A percentile compares a stretch with the other conserved stretches of the same genome.
Evolutionary conservation across 2,888 invertebrate species (phyloP).

Genomic region (Papilio gigon): DNA sequence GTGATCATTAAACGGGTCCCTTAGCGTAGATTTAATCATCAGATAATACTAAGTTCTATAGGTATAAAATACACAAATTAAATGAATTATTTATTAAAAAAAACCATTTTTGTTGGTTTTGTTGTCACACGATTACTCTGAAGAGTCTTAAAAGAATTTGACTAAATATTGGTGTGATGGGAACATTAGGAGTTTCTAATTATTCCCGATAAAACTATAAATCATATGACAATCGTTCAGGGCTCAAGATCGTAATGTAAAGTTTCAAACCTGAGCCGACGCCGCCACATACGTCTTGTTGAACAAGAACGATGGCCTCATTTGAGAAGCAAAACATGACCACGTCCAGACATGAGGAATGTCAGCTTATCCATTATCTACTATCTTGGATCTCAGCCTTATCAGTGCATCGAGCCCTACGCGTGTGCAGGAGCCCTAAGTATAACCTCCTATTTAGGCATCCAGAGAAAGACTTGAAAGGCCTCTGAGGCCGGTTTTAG

Average conservation of each 20-base stretch:
- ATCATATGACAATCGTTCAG: background rate
- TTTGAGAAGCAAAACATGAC: constrained; percentile 30
- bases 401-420: constrained; percentile 29
- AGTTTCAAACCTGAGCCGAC: background rate
- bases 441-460: constrained; percentile 40
- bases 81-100: too few species aligned
- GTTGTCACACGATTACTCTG: too few species aligned
- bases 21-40: background rate
- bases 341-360: constrained; percentile 15
- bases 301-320: constrained; percentile 44
- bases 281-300: constrained; percentile 5
- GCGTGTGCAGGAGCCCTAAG: background rate
- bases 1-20: background rate
- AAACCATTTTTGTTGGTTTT: too few species aligned
- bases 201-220: background rate
- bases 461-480: constrained; percentile 26
- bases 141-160: too few species aligned
- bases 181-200: too few species aligned
- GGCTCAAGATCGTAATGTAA: background rate
- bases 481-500: constrained; percentile 31
- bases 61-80: too few species aligned
- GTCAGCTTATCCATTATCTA: constrained; percentile 24
- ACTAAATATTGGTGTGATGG: too few species aligned
- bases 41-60: too few species aligned
- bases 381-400: constrained; percentile 33